Evolutionary conservation across 2,888 invertebrate species (phyloP).

Genomic region (Macaria notata): DNA sequence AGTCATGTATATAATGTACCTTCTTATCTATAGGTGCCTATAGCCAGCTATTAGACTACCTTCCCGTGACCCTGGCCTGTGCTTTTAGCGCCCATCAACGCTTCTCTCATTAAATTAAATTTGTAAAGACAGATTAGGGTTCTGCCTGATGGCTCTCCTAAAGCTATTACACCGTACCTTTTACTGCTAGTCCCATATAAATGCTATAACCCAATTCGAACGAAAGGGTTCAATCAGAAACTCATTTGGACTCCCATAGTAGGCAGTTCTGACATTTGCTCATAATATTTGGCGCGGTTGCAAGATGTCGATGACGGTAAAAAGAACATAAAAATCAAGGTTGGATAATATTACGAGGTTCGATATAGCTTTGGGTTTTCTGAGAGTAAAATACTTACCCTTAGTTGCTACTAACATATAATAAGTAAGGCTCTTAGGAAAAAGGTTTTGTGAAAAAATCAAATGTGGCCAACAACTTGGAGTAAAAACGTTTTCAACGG

Average conservation of each 20-base stretch:
- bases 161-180: slow-evolving; percentile 42
- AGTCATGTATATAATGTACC: too few species aligned
- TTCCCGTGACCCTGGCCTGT: slow-evolving; percentile 20
- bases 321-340: slow-evolving; percentile 31
- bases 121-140: slow-evolving; percentile 36
- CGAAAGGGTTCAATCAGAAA: slow-evolving; percentile 50
- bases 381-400: not conserved
- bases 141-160: slow-evolving; percentile 36
- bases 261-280: slow-evolving; percentile 28
- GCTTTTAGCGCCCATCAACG: slow-evolving; percentile 32
- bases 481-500: too few species aligned
- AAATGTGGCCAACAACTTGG: too few species aligned
- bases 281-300: slow-evolving; percentile 16
- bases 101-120: slow-evolving; percentile 34
- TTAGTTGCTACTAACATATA: too few species aligned
- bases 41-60: slow-evolving; percentile 6
- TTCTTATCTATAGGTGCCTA: too few species aligned
- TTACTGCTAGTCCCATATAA: slow-evolving; percentile 40
- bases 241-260: slow-evolving; percentile 42
- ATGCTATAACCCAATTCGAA: slow-evolving; percentile 36
- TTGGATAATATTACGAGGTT: slow-evolving; percentile 18
- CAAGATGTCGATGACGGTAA: slow-evolving; percentile 36
- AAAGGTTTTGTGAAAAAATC: too few species aligned
- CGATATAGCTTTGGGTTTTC: slow-evolving; percentile 11
- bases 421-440: too few species aligned